Percentiles rank a stretch among this genome's conserved stretches.
Conservation (phyloP, 2,113 vertebrate genomes). For the Corythornis cristatus region DNA sequence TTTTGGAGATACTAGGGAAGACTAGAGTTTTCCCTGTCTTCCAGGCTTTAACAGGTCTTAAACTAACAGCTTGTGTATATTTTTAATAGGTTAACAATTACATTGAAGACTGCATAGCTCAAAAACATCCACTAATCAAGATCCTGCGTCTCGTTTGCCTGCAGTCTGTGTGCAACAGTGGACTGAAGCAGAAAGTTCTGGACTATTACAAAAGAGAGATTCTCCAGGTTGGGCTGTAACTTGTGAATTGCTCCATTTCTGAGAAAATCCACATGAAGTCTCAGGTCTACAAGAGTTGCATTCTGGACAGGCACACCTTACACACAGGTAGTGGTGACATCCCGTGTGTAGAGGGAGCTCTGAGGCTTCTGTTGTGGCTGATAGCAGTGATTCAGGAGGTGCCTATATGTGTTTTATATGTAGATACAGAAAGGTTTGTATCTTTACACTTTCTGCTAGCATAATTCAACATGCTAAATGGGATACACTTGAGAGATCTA, state of each 20-base stretch:
- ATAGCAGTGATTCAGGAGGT: neutral
- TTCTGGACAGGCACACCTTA: neutral
- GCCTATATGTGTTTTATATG: neutral
- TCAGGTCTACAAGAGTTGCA: neutral
- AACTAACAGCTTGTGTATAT: accelerated
- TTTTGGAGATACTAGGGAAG: neutral
- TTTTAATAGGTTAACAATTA: slow-evolving; percentile 86
- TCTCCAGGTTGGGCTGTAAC: slow-evolving; percentile 83
- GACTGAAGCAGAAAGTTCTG: slow-evolving; percentile 93
- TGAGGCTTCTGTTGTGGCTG: neutral
- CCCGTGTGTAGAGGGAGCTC: neutral
- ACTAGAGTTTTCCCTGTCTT: neutral
- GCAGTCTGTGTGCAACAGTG: slow-evolving; percentile 96
- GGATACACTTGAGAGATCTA: neutral
- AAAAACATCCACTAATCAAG: slow-evolving; percentile 92
- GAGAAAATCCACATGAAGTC: neutral
- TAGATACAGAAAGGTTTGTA: neutral
- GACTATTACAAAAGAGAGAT: slow-evolving; percentile 96
- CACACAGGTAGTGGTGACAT: neutral
- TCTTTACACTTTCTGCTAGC: neutral
- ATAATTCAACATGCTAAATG: neutral
- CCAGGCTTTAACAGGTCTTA: neutral
- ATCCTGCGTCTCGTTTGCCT: slow-evolving; percentile 91
- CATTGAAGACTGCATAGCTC: slow-evolving; percentile 93
- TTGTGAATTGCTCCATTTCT: neutral